Conservation (phyloP, 2,797 vertebrate genomes). For the Chromobotia macracanthus region DNA sequence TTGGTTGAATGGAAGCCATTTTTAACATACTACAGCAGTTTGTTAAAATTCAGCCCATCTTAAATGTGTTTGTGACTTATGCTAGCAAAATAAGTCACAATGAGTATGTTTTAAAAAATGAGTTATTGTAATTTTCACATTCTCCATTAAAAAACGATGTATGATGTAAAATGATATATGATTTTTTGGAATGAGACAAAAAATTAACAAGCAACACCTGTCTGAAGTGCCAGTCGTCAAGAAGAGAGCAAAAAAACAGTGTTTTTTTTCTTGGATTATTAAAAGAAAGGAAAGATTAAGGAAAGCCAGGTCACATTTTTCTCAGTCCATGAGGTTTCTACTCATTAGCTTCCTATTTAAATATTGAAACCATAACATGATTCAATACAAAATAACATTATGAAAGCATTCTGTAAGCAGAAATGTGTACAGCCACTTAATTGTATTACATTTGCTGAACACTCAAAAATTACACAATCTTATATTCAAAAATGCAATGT, state of each 20-base stretch:
- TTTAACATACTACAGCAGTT: conserved; percentile 9
- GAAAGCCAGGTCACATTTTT: too few relatives aligned
- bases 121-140: not conserved
- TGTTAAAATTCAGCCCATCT: conserved; percentile 35
- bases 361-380: conserved; percentile 63
- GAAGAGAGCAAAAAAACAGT: too few relatives aligned
- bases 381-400: conserved; percentile 69
- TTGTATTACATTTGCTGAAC: conserved; percentile 58
- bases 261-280: too few relatives aligned
- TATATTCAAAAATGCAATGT: conserved; percentile 57
- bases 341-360: conserved; percentile 57
- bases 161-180: too few relatives aligned
- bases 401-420: conserved; percentile 60
- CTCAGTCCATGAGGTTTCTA: conserved; percentile 31
- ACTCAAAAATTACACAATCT: conserved; percentile 50
- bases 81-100: too few relatives aligned
- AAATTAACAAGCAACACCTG: too few relatives aligned
- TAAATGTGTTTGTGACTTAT: conserved; percentile 29
- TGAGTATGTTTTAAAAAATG: too few relatives aligned
- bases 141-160: too few relatives aligned
- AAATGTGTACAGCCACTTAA: conserved; percentile 64
- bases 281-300: too few relatives aligned
- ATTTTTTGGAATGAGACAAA: too few relatives aligned
- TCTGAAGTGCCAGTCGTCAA: too few relatives aligned
- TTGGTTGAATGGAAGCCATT: conserved; percentile 45